Percentiles rank a stretch among this genome's conserved stretches.
These are phyloP conservation scores for Cylloceria caligata DNA, from an alignment of 2,888 invertebrate species.

Conservation along the genomic window DNA sequence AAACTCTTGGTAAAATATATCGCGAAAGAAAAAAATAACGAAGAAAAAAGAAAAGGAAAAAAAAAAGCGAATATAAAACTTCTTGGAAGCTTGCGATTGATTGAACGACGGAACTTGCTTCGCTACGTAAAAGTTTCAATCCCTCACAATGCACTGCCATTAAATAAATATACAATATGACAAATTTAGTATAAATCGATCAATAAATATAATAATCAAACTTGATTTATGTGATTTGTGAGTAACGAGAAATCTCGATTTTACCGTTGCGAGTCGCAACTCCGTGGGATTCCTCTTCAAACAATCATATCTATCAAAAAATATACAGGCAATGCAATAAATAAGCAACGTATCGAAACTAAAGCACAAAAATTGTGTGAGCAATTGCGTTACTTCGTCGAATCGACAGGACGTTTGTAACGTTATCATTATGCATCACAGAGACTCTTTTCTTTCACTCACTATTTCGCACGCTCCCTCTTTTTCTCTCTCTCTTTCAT, in stretches of 20 bases:
- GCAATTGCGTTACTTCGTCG: constrained; percentile 22
- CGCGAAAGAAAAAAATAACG: neutral
- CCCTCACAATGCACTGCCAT: constrained; percentile 31
- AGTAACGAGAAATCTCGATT: constrained; percentile 3
- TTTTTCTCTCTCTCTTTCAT: constrained; percentile 29
- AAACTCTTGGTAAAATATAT: constrained; percentile 13
- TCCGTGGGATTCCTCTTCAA: neutral
- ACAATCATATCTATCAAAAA: constrained; percentile 12
- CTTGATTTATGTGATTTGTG: constrained; percentile 43
- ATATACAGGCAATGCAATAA: constrained; percentile 33
- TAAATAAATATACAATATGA: constrained; percentile 64
- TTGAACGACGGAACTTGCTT: constrained; percentile 34
- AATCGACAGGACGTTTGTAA: constrained; percentile 25
- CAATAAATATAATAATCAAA: constrained; percentile 61
- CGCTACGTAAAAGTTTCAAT: constrained; percentile 43
- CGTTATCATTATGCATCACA: constrained; percentile 55
- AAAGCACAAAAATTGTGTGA: constrained; percentile 39
- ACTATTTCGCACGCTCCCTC: constrained; percentile 5
- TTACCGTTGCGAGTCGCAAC: neutral
- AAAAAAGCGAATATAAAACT: constrained; percentile 57
- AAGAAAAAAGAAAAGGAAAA: neutral
- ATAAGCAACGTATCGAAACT: constrained; percentile 45
- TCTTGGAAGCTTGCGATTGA: constrained; percentile 46
- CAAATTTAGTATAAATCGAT: constrained; percentile 52
- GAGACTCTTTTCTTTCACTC: constrained; percentile 29